Conservation (phyloP, 2,888 invertebrate genomes). For the Scaptomyza polygonia region DNA sequence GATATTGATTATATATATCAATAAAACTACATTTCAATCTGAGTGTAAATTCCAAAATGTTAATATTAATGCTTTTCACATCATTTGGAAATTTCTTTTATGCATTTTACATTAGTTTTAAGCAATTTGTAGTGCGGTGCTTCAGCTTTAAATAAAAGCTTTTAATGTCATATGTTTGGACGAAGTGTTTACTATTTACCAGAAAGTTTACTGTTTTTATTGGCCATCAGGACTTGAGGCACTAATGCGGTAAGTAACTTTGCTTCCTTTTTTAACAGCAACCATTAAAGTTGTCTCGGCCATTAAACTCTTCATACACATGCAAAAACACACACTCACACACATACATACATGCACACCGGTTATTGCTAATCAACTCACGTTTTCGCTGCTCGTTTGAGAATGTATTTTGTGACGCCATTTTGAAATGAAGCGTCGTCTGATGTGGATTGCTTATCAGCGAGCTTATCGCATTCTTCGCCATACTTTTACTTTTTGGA, state of each 20-base stretch:
- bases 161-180: slow-evolving; percentile 55
- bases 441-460: slow-evolving; percentile 57
- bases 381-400: slow-evolving; percentile 79
- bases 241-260: slow-evolving; percentile 57
- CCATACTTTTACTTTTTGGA: slow-evolving; percentile 33
- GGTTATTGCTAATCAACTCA: slow-evolving; percentile 78
- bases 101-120: not conserved
- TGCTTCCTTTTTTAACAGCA: slow-evolving; percentile 49
- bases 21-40: too few relatives aligned
- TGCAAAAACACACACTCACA: not conserved
- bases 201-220: slow-evolving; percentile 60
- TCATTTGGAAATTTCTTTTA: too few relatives aligned
- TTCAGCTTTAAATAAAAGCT: slow-evolving; percentile 15
- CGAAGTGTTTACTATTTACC: slow-evolving; percentile 52
- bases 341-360: slow-evolving; percentile 11
- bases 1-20: too few relatives aligned
- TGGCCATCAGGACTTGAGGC: slow-evolving; percentile 33
- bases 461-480: slow-evolving; percentile 77
- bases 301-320: slow-evolving; percentile 25
- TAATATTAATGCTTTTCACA: too few relatives aligned
- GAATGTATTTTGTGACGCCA: slow-evolving; percentile 80
- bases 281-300: slow-evolving; percentile 67
- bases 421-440: slow-evolving; percentile 68
- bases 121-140: not conserved
- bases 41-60: too few relatives aligned